Evolutionary conservation across 2,888 invertebrate species (phyloP).

Genomic region (Ctenicera cuprea): DNA sequence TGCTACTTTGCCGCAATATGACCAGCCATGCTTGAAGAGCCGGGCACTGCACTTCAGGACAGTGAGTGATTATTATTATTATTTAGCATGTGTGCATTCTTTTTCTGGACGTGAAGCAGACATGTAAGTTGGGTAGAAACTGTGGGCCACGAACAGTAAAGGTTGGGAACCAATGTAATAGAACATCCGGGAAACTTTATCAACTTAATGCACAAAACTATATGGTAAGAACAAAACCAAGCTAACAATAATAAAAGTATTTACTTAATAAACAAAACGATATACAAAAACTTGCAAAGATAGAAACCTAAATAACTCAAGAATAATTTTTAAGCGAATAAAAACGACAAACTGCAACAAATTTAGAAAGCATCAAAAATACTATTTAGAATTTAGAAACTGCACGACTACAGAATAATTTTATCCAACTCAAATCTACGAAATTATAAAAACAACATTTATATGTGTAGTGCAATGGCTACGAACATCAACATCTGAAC

Average conservation of each 20-base stretch:
- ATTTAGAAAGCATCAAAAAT: slow-evolving; percentile 26
- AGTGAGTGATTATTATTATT: too few relatives aligned
- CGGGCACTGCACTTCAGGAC: too few relatives aligned
- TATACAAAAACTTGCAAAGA: slow-evolving; percentile 56
- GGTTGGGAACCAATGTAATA: too few relatives aligned
- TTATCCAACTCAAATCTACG: slow-evolving; percentile 39
- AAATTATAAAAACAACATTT: slow-evolving; percentile 57
- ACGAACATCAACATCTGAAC: slow-evolving; percentile 86
- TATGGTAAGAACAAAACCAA: slow-evolving; percentile 68
- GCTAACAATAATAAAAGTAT: slow-evolving; percentile 65
- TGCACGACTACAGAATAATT: slow-evolving; percentile 23
- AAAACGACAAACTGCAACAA: slow-evolving; percentile 35
- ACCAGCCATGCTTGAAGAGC: too few relatives aligned
- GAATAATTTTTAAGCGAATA: slow-evolving; percentile 31
- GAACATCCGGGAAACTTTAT: too few relatives aligned
- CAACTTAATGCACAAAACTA: slow-evolving; percentile 9
- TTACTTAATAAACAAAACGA: slow-evolving; percentile 7
- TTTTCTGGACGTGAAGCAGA: too few relatives aligned
- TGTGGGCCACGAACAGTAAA: too few relatives aligned
- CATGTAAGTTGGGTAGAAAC: too few relatives aligned
- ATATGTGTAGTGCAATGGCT: slow-evolving; percentile 61
- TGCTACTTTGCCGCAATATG: too few relatives aligned
- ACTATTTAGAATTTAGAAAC: slow-evolving; percentile 24
- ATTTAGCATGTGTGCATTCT: too few relatives aligned
- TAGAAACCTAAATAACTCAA: slow-evolving; percentile 55